phyloP scores from a whole-genome alignment of 2,113 vertebrate species.

The Chiloscyllium plagiosum region DNA sequence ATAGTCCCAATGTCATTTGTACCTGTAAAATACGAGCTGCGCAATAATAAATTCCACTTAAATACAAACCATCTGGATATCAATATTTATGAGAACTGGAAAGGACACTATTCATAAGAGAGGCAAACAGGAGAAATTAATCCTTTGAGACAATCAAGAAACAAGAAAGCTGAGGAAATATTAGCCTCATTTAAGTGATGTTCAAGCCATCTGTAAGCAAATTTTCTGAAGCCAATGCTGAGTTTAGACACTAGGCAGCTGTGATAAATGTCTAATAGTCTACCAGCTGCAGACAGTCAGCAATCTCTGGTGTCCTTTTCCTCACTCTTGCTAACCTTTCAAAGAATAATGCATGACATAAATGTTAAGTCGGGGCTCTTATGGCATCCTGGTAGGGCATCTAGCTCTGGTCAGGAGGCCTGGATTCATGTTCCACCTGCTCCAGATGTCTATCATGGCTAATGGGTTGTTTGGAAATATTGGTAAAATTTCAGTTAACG shows the following conservation, averaged over 20 bases:
- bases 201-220: neutral
- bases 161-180: neutral
- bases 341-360: neutral
- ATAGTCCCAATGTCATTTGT: neutral
- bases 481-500: no score
- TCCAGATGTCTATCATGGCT: no score
- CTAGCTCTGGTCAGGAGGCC: no score
- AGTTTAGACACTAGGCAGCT: neutral
- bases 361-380: neutral
- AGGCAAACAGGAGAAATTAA: neutral
- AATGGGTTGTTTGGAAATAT: no score
- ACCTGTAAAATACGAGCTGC: neutral
- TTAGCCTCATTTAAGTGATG: neutral
- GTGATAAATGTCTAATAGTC: neutral
- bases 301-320: neutral
- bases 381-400: no score
- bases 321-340: neutral
- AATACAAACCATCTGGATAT: neutral
- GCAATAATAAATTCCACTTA: neutral
- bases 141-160: neutral
- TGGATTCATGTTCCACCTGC: no score
- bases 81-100: conserved; percentile 10
- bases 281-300: neutral
- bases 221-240: neutral
- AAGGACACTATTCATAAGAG: neutral